Base-by-base conservation (phyloP, 1,140 invertebrate species). In the Gerris buenoi region DNA sequence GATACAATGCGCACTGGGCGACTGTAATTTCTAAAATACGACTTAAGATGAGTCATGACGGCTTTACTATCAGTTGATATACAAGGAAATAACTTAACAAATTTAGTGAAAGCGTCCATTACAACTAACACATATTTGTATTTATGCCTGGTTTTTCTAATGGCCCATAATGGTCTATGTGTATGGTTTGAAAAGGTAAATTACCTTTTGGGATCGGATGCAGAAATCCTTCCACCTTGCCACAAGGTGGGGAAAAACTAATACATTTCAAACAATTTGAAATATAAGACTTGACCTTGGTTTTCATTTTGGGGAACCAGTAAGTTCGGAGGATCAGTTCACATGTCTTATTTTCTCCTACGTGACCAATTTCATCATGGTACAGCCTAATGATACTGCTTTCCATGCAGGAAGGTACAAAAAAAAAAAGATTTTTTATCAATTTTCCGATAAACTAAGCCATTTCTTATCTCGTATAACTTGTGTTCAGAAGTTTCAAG, bases 191-290 rank as follows among this genome's bases (percentile, higher is more conserved):
- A 25, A 63, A 63, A 18, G 62, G 62, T 15, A 26, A 10, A 25
- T 27, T 25, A 26, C 22, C 26, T 27, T 63, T 63, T 2, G 22
- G 23, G 3, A 63, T 63, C 14, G 25, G 5, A 25, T 63, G 62
- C 13, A 63, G 62, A 3, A 10, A 13, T 10, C 62, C 62, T 26
- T 25, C 70, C 0, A 18, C 25, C 64, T 70, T 70, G 14, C 71
- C 70, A 13, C 27, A 60, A 0, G 25, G 0, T 22, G 70, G 68
- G 57, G 2, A 25, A 69, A 63, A 73, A 1, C 68, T 69, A 27
- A 74, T 71, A 68, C 69, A 67, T 66, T 72, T 73, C 28, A 73
- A 59, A 29, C 70, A 73, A 63, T 70, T 67, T 2, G 25, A 13
- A 25, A 73, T 70, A 64, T 69, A 59, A 25, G 59, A 27, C 1